phyloP scores from a whole-genome alignment of 2,888 invertebrate species.

The Amphiduros pacificus region DNA sequence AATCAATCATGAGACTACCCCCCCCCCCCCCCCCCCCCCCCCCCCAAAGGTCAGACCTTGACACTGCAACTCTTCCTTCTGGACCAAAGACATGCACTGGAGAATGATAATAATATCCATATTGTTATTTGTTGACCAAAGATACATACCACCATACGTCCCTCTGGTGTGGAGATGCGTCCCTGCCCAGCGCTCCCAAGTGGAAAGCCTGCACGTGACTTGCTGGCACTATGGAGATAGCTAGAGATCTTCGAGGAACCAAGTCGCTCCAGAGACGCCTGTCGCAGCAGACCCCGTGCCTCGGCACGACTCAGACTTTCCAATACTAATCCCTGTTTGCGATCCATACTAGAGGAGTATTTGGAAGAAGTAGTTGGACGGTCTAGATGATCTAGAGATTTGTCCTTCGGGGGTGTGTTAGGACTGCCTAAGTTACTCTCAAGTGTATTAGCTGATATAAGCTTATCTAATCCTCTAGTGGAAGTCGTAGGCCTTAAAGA shows the following conservation, averaged over 20 bases:
- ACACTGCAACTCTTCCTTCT: too few relatives aligned
- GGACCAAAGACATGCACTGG: too few relatives aligned
- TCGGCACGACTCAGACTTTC: conserved; percentile 54
- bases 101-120: too few relatives aligned
- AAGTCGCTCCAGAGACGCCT: conserved; percentile 54
- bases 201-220: conserved; percentile 48
- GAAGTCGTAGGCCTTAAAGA: conserved; percentile 20
- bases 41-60: too few relatives aligned
- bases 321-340: conserved; percentile 30
- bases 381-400: conserved; percentile 8
- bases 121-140: not conserved
- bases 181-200: conserved; percentile 40
- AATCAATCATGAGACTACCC: too few relatives aligned
- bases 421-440: too few relatives aligned
- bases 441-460: too few relatives aligned
- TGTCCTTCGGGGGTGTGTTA: too few relatives aligned
- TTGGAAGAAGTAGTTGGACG: conserved; percentile 16
- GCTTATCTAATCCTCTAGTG: not conserved
- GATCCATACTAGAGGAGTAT: conserved; percentile 9
- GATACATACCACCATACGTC: conserved; percentile 45
- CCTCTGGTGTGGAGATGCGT: conserved; percentile 48
- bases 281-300: conserved; percentile 51
- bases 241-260: conserved; percentile 50
- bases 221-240: conserved; percentile 51
- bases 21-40: too few relatives aligned